Base-by-base conservation (phyloP, 2,888 invertebrate species). In the Nephrotoma appendiculata region DNA sequence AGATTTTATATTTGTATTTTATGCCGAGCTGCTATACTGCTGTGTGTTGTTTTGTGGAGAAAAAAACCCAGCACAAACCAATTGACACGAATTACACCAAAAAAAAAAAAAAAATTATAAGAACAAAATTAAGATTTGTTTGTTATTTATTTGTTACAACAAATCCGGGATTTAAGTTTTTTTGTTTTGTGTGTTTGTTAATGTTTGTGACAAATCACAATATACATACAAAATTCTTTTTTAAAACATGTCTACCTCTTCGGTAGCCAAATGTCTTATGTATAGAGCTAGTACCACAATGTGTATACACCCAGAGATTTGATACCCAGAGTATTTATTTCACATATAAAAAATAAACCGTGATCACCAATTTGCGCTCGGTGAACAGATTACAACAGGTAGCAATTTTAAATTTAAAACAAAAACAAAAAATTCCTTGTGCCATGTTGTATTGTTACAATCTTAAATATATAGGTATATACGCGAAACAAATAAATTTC, bases 321-420 rank as follows among this genome's bases (percentile, higher is more conserved):
- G n/a, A 52, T 15, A 52, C 6, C 52, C 7, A 71, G 71, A 31
- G 31, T 19, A 71, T 71, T 31, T 31, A 71, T 71, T 71, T 71
- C 71, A 71, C 71, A 71, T 48, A 31, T 71, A 71, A 71, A 42
- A 84, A 42, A 42, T 15, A 84, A 84, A 42, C 84, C 84, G 84
- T 84, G 84, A 84, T 84, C 84, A 42, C 42, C 84, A 84, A 84
- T 84, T 84, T 84, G 84, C 42, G 84, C 84, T 84, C 84, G 84
- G 84, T 42, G 84, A 84, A 84, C 84, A 84, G 42, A 42, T 84
- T 84, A 84, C 84, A 84, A 84, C 84, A 84, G 84, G 84, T 84
- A 84, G 84, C 84, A 84, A 84, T 41, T 43, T 84, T 42, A 42
- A 5, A 12, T 48, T 31, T 31, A 71, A 71, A 31, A 57, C 19